Percentiles rank a stretch among this genome's conserved stretches.
phyloP scores from a whole-genome alignment of 2,888 invertebrate genomes.

The Digitonthophagus gazella region DNA sequence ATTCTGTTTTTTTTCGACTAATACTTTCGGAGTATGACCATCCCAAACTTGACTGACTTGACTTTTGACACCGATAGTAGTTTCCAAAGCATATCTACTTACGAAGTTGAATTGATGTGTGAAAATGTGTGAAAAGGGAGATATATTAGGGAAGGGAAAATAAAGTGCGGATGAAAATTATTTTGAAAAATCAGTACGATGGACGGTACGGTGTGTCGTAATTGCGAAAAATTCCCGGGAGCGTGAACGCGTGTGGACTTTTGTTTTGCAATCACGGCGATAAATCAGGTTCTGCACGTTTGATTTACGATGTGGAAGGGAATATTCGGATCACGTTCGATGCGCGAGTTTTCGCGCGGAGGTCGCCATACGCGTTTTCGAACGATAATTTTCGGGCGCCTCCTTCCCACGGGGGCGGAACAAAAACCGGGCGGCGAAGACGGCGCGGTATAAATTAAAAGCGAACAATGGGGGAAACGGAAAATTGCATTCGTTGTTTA shows the following conservation, averaged over 20 bases:
- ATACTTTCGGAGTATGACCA: too few relatives aligned
- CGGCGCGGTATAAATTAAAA: constrained; percentile 9
- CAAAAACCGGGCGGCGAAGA: neutral
- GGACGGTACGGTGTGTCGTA: neutral
- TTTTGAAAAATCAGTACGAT: neutral
- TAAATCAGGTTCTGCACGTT: neutral
- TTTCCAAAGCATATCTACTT: too few relatives aligned
- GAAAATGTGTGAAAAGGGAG: too few relatives aligned
- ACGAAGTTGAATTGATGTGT: too few relatives aligned
- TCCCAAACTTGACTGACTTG: too few relatives aligned
- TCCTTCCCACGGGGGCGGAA: neutral
- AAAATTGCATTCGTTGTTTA: constrained; percentile 13
- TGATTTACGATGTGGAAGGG: neutral
- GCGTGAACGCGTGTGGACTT: neutral
- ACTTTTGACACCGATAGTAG: too few relatives aligned
- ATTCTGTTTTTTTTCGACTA: too few relatives aligned
- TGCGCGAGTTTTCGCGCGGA: neutral
- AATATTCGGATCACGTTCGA: neutral
- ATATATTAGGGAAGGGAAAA: neutral
- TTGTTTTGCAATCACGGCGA: neutral
- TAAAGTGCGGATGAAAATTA: neutral
- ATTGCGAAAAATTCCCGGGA: neutral
- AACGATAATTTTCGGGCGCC: neutral
- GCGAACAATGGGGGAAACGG: constrained; percentile 7
- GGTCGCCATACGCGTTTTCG: neutral